phyloP scores from a whole-genome alignment of 35 echinoderm and acorn worm species.

The Holothuria glaberrima region DNA sequence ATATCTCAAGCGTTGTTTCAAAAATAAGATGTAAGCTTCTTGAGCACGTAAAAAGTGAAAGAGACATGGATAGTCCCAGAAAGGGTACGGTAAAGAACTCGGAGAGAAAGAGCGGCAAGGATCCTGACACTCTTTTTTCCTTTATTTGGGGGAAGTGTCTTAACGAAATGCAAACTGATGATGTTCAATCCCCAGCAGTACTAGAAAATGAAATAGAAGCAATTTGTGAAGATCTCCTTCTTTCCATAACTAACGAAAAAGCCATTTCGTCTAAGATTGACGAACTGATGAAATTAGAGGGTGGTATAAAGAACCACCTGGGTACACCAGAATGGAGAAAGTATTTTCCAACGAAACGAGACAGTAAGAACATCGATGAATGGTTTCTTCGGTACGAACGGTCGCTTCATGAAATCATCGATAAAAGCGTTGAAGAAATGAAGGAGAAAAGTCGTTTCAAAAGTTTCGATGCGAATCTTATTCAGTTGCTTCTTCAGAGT shows the following conservation, averaged over 20 bases:
- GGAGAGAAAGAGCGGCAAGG: neutral
- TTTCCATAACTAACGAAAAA: constrained; percentile 18
- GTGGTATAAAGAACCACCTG: neutral
- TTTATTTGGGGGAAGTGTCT: neutral
- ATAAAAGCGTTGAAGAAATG: neutral
- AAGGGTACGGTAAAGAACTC: neutral
- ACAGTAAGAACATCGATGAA: neutral
- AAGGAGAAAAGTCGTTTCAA: neutral
- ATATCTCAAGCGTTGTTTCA: neutral
- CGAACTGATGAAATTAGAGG: neutral
- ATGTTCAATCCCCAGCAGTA: neutral
- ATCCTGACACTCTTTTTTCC: neutral
- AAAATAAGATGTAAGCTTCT: neutral
- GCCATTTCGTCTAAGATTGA: neutral
- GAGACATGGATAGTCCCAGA: neutral
- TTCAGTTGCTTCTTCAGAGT: neutral
- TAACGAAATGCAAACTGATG: neutral
- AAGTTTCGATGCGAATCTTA: constrained; percentile 16
- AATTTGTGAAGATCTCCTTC: neutral
- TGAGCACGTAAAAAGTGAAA: neutral
- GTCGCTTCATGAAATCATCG: neutral
- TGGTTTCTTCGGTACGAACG: neutral
- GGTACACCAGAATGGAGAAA: neutral
- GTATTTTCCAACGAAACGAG: neutral
- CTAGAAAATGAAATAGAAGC: neutral